phyloP scores from a whole-genome alignment of 2,113 vertebrate genomes.

The Microcebus jonahi region DNA sequence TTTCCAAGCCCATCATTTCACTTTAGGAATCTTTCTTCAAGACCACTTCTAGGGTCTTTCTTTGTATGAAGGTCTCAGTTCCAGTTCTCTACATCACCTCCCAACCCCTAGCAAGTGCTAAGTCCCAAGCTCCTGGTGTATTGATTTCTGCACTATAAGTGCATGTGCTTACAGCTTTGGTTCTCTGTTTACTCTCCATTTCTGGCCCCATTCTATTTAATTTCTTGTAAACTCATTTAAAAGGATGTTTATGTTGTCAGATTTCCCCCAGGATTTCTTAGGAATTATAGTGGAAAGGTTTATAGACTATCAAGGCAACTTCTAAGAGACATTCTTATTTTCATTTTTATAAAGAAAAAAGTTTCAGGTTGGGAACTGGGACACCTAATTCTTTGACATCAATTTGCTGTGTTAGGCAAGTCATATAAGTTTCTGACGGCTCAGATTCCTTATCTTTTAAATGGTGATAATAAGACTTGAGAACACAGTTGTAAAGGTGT shows the following conservation, averaged over 20 bases:
- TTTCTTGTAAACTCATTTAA: background rate
- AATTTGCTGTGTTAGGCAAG: background rate
- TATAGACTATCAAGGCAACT: background rate
- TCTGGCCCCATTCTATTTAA: background rate
- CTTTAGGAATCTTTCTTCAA: background rate
- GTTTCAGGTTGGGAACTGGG: background rate
- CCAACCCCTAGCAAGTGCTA: background rate
- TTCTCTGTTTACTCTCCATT: background rate
- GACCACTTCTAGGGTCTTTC: background rate
- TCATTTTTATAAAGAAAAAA: slow-evolving; percentile 22
- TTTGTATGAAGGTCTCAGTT: background rate
- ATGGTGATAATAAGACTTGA: background rate
- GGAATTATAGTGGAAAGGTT: background rate
- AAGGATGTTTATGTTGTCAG: background rate
- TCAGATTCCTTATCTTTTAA: background rate
- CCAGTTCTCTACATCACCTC: background rate
- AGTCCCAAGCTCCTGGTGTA: background rate
- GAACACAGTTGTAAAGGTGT: background rate
- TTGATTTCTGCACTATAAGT: background rate
- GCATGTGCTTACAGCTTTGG: background rate
- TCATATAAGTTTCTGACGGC: background rate
- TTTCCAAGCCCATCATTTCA: background rate
- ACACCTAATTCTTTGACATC: background rate
- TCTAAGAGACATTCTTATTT: background rate
- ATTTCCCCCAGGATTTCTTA: background rate